Conservation (phyloP, 2,888 invertebrate species). For the Ormyrus labotus region DNA sequence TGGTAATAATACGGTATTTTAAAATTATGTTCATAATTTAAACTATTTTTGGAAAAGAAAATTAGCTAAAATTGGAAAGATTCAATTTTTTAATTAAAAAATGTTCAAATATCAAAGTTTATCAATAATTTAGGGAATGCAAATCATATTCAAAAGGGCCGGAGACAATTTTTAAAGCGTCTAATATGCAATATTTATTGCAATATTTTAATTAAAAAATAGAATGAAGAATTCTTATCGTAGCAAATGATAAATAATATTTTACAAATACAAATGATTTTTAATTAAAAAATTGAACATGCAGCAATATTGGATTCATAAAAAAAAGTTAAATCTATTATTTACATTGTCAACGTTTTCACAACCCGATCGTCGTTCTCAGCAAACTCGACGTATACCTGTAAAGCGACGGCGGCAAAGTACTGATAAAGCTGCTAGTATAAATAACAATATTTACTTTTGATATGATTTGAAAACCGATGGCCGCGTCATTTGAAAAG, state of each 20-base stretch:
- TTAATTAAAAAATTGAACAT: not conserved
- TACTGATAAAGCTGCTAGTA: not conserved
- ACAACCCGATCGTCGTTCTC: not conserved
- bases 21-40: too few relatives aligned
- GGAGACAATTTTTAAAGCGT: too few relatives aligned
- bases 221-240: not conserved
- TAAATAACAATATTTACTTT: slow-evolving; percentile 2
- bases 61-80: too few relatives aligned
- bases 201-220: not conserved
- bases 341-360: slow-evolving; percentile 3
- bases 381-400: not conserved
- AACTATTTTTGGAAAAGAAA: too few relatives aligned
- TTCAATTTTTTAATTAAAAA: too few relatives aligned
- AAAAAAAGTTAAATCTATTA: not conserved
- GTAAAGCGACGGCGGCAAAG: not conserved
- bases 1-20: too few relatives aligned
- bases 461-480: not conserved
- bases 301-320: not conserved
- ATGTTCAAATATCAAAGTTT: too few relatives aligned
- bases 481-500: too few relatives aligned
- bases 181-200: not conserved
- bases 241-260: not conserved
- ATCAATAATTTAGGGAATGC: too few relatives aligned
- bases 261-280: not conserved
- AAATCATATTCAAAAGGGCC: too few relatives aligned